These are phyloP conservation scores for Enteromius argenteus DNA, from an alignment of 2,797 vertebrate species.

Conservation along the genomic window DNA sequence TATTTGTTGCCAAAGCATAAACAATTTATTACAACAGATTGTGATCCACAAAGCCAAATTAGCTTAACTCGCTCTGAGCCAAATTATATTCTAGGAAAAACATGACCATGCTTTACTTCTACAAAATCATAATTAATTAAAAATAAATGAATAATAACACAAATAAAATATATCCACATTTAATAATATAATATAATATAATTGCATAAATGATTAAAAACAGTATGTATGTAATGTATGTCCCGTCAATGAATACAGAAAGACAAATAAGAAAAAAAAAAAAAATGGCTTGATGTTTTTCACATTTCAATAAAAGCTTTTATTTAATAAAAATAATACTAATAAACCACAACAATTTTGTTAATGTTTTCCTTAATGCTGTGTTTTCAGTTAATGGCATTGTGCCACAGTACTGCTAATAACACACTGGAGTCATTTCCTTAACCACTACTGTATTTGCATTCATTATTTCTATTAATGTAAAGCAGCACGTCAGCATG, in stretches of 20 bases:
- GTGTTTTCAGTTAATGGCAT: neutral
- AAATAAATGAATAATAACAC: neutral
- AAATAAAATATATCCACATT: neutral
- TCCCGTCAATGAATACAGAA: neutral
- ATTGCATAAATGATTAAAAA: neutral
- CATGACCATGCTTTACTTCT: neutral
- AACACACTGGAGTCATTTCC: neutral
- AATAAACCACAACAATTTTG: neutral
- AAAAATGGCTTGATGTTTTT: neutral
- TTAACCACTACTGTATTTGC: neutral
- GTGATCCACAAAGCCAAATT: constrained; percentile 1
- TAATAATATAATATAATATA: neutral
- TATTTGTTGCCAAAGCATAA: neutral
- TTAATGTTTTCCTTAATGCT: neutral
- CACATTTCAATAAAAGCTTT: neutral
- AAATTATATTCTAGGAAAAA: neutral
- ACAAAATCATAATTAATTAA: neutral
- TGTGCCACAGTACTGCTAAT: neutral
- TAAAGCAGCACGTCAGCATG: neutral
- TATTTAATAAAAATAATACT: neutral
- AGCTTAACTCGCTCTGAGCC: neutral
- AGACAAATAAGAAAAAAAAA: neutral
- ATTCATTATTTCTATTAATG: neutral
- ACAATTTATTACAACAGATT: neutral
- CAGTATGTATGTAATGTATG: too few species aligned